phyloP scores from a whole-genome alignment of 64 coral and sea anemone species.

The Platygyra sinensis region DNA sequence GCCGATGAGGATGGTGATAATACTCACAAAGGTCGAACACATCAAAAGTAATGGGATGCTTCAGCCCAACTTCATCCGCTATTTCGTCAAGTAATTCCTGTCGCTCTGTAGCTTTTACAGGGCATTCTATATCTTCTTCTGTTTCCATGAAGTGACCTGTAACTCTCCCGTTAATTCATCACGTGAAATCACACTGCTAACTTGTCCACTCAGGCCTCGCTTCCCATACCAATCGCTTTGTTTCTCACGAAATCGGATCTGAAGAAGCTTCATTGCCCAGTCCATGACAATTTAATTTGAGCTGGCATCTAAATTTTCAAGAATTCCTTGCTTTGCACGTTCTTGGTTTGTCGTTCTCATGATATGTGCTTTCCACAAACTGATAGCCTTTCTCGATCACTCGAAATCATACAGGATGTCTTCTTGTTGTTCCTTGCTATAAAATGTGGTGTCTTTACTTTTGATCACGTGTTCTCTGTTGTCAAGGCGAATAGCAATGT shows the following conservation, averaged over 20 bases:
- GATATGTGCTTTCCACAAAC: constrained; percentile 59
- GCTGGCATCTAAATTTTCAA: not conserved
- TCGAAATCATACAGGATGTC: constrained; percentile 52
- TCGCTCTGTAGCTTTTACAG: constrained; percentile 10
- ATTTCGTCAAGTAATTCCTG: constrained; percentile 17
- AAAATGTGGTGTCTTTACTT: constrained; percentile 13
- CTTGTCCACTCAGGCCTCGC: constrained; percentile 55
- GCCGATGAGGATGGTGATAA: not conserved
- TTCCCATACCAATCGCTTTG: constrained; percentile 67
- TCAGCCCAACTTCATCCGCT: too few species aligned
- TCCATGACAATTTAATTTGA: constrained; percentile 49
- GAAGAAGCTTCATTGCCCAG: constrained; percentile 57
- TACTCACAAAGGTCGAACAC: constrained; percentile 57
- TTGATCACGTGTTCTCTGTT: not conserved
- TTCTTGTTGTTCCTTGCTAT: constrained; percentile 50
- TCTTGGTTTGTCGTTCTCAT: constrained; percentile 56
- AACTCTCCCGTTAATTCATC: not conserved
- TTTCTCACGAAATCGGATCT: constrained; percentile 41
- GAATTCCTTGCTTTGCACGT: constrained; percentile 40
- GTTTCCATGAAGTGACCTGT: constrained; percentile 38
- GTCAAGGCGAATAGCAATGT: too few species aligned
- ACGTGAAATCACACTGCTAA: constrained; percentile 43
- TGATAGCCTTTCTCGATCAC: not conserved
- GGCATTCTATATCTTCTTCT: constrained; percentile 51
- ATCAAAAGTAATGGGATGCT: too few species aligned